Evolutionary conservation across 1,140 invertebrate genomes (phyloP).

Genomic region (Penaeus vannamei): DNA sequence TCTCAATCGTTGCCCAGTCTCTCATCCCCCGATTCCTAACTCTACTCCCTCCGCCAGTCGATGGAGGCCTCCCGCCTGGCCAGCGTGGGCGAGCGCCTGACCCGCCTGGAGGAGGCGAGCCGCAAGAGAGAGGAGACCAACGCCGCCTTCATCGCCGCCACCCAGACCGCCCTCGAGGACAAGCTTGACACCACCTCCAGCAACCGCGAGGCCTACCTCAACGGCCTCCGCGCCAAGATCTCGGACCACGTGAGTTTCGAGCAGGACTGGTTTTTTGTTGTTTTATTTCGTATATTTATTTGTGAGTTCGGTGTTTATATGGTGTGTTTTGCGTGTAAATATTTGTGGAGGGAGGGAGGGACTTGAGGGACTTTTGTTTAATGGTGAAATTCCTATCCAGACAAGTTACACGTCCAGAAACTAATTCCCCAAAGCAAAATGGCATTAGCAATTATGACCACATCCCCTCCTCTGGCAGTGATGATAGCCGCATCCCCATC

Average conservation of each 20-base stretch:
- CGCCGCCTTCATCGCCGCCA: conserved; percentile 84
- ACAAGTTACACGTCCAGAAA: no score
- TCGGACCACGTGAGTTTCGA: conserved; percentile 86
- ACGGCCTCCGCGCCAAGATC: conserved; percentile 88
- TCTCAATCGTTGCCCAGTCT: neutral
- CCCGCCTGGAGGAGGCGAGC: conserved; percentile 90
- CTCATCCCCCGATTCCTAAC: neutral
- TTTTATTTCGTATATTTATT: neutral
- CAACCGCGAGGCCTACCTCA: conserved; percentile 90
- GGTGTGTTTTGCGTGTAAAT: no score
- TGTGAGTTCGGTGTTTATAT: neutral
- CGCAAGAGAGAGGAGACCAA: conserved; percentile 90
- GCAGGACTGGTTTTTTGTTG: neutral
- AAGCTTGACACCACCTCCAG: conserved; percentile 91
- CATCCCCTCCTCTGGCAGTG: no score
- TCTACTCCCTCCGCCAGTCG: conserved; percentile 76
- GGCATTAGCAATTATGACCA: no score
- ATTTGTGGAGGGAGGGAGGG: no score
- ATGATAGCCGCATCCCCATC: no score
- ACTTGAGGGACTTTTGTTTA: no score
- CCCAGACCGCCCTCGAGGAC: conserved; percentile 87
- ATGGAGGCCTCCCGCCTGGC: conserved; percentile 88
- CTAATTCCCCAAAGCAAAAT: no score
- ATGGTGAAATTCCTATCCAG: no score
- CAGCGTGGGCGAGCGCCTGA: conserved; percentile 83